Percentiles rank a stretch among this genome's conserved stretches.
Conservation (phyloP, 2,888 invertebrate genomes). For the Lithophane leautieri region DNA sequence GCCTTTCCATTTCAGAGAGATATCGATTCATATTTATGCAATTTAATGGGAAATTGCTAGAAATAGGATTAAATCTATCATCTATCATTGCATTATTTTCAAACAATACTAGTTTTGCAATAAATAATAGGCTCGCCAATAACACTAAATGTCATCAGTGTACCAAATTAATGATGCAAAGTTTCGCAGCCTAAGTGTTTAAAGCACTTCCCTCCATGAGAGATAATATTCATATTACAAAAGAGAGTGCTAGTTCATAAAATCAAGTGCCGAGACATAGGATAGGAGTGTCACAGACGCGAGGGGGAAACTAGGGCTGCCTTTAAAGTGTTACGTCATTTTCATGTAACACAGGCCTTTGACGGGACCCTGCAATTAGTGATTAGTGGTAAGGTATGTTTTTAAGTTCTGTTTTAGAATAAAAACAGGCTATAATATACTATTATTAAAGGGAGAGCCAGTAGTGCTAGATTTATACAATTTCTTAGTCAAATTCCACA, state of each 20-base stretch:
- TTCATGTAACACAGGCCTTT: constrained; percentile 38
- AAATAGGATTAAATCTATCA: background rate
- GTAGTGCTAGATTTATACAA: too few species aligned
- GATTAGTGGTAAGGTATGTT: constrained; percentile 7
- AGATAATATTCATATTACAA: constrained; percentile 63
- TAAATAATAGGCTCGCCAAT: constrained; percentile 32
- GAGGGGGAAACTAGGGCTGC: constrained; percentile 46
- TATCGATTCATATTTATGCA: background rate
- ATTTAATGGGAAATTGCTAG: background rate
- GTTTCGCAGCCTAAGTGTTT: constrained; percentile 54
- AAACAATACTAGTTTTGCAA: constrained; percentile 25
- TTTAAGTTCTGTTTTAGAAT: background rate
- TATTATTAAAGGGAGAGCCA: background rate
- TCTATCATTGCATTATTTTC: constrained; percentile 15
- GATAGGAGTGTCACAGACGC: constrained; percentile 47
- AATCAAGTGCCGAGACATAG: constrained; percentile 65
- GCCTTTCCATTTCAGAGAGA: background rate
- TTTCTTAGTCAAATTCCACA: too few species aligned
- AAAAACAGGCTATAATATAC: too few species aligned
- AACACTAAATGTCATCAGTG: constrained; percentile 46
- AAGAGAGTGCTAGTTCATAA: constrained; percentile 65
- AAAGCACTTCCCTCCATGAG: constrained; percentile 55
- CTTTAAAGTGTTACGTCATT: constrained; percentile 38
- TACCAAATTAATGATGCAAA: constrained; percentile 54
- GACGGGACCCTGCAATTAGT: constrained; percentile 32